phyloP scores from a whole-genome alignment of 1,140 invertebrate genomes.

The Antheraea pernyi region DNA sequence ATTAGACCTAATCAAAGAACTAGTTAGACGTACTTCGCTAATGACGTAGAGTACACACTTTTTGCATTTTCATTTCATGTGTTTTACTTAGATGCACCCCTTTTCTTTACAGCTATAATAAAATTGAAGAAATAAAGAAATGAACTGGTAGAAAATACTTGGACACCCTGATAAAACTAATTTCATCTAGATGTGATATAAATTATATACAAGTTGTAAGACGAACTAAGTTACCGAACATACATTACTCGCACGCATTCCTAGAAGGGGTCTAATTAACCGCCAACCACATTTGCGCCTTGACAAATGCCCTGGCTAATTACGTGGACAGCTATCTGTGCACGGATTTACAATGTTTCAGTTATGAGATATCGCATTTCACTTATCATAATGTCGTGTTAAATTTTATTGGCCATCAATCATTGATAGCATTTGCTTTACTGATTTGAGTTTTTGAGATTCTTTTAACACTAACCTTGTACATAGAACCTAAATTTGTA shows the following conservation, averaged over 20 bases:
- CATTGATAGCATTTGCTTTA: background rate
- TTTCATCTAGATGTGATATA: background rate
- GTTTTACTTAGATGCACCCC: too few relatives aligned
- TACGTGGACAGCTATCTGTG: constrained; percentile 18
- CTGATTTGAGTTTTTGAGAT: background rate
- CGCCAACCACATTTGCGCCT: constrained; percentile 12
- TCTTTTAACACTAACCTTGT: too few relatives aligned
- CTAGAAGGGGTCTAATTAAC: constrained; percentile 20
- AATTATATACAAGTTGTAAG: background rate
- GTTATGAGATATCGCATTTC: background rate
- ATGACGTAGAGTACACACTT: too few relatives aligned
- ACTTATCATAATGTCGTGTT: background rate
- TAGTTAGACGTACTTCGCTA: too few relatives aligned
- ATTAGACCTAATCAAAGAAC: too few relatives aligned
- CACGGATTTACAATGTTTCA: background rate
- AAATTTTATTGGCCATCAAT: background rate
- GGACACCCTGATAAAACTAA: background rate
- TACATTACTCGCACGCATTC: constrained; percentile 17
- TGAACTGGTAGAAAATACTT: too few relatives aligned
- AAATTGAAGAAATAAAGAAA: too few relatives aligned
- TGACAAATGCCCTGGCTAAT: constrained; percentile 32
- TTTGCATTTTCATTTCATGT: too few relatives aligned
- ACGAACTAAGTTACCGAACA: constrained; percentile 1
- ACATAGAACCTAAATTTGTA: too few relatives aligned
- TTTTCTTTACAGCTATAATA: too few relatives aligned